Evolutionary conservation across 2,113 vertebrate genomes (phyloP).

Genomic region (Sinocyclocheilus grahami): DNA sequence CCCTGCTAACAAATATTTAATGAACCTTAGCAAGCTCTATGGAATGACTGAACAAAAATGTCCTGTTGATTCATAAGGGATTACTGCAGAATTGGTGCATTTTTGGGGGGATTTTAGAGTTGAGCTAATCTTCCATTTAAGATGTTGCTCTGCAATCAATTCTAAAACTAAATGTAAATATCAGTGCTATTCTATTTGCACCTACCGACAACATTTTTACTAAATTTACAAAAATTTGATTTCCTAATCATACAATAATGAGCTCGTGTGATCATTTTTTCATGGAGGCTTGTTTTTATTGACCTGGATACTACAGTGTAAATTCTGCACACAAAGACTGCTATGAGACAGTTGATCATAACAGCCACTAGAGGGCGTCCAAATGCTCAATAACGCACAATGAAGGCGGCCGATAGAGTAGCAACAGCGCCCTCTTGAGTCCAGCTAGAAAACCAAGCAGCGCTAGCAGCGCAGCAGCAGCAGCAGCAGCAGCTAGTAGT

Average conservation of each 20-base stretch:
- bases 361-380: background rate
- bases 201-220: background rate
- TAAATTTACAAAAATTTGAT: background rate
- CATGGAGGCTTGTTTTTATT: slow-evolving; percentile 4
- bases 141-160: background rate
- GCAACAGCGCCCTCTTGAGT: slow-evolving; percentile 21
- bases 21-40: slow-evolving; percentile 74
- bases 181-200: background rate
- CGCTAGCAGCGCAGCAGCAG: background rate
- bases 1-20: slow-evolving; percentile 80
- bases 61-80: slow-evolving; percentile 43
- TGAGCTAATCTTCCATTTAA: background rate
- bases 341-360: background rate
- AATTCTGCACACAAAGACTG: background rate
- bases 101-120: background rate
- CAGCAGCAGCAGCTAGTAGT: slow-evolving; percentile 1
- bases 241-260: background rate
- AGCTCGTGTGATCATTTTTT: background rate
- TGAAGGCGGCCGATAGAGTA: background rate
- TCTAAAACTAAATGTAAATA: background rate
- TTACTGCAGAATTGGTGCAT: background rate
- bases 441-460: background rate
- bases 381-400: background rate
- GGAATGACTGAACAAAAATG: slow-evolving; percentile 51
- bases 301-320: background rate